Evolutionary conservation across 2,113 vertebrate genomes (phyloP), one percentile per base, ranked within the genome.

Genomic region (Nesospiza acunhae): DNA sequence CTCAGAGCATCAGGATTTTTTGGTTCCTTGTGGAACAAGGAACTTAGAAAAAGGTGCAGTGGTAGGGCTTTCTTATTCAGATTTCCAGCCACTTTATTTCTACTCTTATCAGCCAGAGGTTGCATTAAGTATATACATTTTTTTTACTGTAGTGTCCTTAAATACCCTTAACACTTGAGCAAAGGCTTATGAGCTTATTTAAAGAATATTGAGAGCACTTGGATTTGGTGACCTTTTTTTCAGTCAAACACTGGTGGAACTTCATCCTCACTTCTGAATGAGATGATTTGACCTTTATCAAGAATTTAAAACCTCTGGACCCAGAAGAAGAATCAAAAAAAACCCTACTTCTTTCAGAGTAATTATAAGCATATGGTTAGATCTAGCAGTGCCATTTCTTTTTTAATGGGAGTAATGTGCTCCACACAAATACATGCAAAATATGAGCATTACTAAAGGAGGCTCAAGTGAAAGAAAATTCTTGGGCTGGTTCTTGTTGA

Each of bases 191-290:
- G 52, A 89, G 41, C 81, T 94, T 74, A 81, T 95, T 90, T 90
- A 46, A 90, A 69, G 88, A 86, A 46, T 83, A 64, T 73, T 69
- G 58, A 80, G 47, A 78, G 47, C 67, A 35, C 78, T 95, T 93
- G 64, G 84, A 78, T 92, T 85, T 94, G 59, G 62, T 93, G 94
- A 94, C 86, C 72, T 96, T 95, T 90, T 87, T 93, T 92, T 90
- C 74, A 63, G 42, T 84, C 72, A 64, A n/a, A 77, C 33, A 67
- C 39, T 90, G 21, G 23, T 86, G 20, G 47, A 94, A 60, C 82
- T 91, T 91, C 72, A 81, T 94, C 89, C 49, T 84, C 31, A 39
- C 33, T 77, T 83, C 64, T 84, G 85, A 93, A 49, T 55, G n/a
- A 95, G 68, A 74, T 59, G 24, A 55, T 84, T 86, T 94, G 93